Base-by-base conservation (phyloP, 1,140 invertebrate genomes). In the Dermatophagoides farinae region DNA sequence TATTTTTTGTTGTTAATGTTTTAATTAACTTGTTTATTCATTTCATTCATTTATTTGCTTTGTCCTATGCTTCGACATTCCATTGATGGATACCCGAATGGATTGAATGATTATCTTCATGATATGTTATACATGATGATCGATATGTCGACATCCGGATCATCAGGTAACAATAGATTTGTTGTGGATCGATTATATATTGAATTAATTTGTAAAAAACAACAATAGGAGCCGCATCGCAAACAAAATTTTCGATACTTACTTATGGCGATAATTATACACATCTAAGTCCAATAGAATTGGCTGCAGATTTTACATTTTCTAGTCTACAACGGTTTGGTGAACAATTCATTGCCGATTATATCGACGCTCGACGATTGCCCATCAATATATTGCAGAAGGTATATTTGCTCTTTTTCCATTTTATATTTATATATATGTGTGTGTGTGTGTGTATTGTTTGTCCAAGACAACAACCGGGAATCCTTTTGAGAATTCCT, bases 301-400 rank as follows among this genome's bases (percentile, higher is more conserved):
- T 95, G 60, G 86, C 88, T 16, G 86, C 88, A 23, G 88, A 93
- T 67, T 89, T 85, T 79, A 88, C 86, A 1, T 95, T 92, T 72
- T 85, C 86, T 1, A 86, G 86, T 4, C 75, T 95, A 12, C 88
- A 95, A 71, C 93, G 91, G 73, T 95, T 92, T 71, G 90, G 90
- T 16, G 86, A 92, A 76, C 86, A 85, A 54, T 78, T 95, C 68
- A 79, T 92, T 66, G 88, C 91, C 70, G 80, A 86, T 64, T 66
- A 68, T 50, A 77, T 95, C 25, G 77, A 84, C 65, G 89, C 89
- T 58, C 73, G 86, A 20, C 83, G 80, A 71, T 72, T 92, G 59
- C 82, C 84, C 40, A 84, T 79, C 68, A 85, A 83, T 71, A 75
- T 96, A 52, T 76, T 96, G 41, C 83, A 92, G 75, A 91, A 88